A percentile compares a stretch with the other conserved stretches of the same genome.
Conservation (phyloP, 2,113 vertebrate genomes). For the Scytalopus superciliaris region DNA sequence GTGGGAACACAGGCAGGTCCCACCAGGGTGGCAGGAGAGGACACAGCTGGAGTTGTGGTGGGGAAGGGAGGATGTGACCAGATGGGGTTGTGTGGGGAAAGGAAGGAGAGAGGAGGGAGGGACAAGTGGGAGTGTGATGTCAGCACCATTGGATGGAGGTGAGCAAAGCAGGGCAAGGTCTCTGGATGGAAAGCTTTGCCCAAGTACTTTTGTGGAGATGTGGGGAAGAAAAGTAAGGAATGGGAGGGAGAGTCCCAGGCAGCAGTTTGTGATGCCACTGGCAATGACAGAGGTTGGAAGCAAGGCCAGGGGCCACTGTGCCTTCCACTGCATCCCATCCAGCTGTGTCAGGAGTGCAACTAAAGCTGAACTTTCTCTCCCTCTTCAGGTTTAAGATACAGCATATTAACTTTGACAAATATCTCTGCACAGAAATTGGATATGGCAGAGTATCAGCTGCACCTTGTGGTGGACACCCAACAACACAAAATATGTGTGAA, state of each 20-base stretch:
- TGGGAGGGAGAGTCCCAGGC: not conserved
- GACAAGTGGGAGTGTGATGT: not conserved
- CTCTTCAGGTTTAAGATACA: not conserved
- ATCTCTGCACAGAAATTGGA: not conserved
- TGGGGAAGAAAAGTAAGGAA: not conserved
- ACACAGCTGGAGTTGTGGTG: not conserved
- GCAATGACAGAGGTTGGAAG: not conserved
- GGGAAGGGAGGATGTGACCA: not conserved
- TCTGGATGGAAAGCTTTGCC: not conserved
- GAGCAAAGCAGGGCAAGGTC: not conserved
- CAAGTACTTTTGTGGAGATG: not conserved
- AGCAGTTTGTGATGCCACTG: not conserved
- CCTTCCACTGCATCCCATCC: not conserved
- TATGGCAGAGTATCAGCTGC: fast-evolving
- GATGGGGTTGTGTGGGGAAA: not conserved
- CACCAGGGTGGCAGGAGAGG: not conserved
- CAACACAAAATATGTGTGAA: not conserved
- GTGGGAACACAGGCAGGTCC: not conserved
- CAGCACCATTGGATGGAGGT: not conserved
- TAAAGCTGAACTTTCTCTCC: not conserved
- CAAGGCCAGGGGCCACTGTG: not conserved
- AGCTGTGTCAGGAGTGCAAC: not conserved
- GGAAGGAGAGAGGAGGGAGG: not conserved
- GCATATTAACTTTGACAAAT: fast-evolving
- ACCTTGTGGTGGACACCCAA: fast-evolving